Conservation (phyloP, 2,888 invertebrate species). For the Limnephilus auricula region DNA sequence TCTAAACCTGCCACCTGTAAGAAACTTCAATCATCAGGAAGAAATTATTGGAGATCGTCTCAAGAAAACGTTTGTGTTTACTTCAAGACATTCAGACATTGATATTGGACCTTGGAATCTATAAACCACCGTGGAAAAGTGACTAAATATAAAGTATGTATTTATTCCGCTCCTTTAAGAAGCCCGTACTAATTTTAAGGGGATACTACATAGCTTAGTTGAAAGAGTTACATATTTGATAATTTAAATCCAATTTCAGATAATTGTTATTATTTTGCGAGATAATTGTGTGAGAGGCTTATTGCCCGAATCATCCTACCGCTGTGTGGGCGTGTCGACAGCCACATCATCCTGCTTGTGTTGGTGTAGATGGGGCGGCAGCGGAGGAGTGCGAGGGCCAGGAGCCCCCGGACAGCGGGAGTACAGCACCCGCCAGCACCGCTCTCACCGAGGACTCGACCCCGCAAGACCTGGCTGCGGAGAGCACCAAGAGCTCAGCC, state of each 20-base stretch:
- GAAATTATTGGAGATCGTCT: neutral
- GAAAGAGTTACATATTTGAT: conserved; percentile 47
- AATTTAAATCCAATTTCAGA: conserved; percentile 61
- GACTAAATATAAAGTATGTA: conserved; percentile 5
- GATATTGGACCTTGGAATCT: neutral
- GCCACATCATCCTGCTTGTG: conserved; percentile 71
- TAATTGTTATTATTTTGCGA: conserved; percentile 32
- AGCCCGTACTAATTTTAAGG: conserved; percentile 11
- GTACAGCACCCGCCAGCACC: conserved; percentile 70
- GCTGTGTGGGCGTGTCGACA: conserved; percentile 72
- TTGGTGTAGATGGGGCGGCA: conserved; percentile 73
- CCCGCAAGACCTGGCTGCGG: conserved; percentile 66
- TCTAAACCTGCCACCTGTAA: neutral
- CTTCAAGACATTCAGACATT: conserved; percentile 27
- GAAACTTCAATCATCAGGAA: conserved; percentile 25
- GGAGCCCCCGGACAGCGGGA: conserved; percentile 71
- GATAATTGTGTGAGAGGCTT: neutral
- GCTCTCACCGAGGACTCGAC: conserved; percentile 66
- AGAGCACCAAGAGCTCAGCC: conserved; percentile 60
- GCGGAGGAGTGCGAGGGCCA: conserved; percentile 70
- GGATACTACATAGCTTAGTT: neutral
- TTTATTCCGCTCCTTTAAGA: conserved; percentile 50
- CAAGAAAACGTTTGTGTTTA: neutral
- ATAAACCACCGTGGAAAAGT: neutral
- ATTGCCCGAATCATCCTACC: conserved; percentile 9